Evolutionary conservation across 2,797 vertebrate species (phyloP), one percentile per base, ranked within the genome.

Genomic region (Rhadinocentrus ornatus): DNA sequence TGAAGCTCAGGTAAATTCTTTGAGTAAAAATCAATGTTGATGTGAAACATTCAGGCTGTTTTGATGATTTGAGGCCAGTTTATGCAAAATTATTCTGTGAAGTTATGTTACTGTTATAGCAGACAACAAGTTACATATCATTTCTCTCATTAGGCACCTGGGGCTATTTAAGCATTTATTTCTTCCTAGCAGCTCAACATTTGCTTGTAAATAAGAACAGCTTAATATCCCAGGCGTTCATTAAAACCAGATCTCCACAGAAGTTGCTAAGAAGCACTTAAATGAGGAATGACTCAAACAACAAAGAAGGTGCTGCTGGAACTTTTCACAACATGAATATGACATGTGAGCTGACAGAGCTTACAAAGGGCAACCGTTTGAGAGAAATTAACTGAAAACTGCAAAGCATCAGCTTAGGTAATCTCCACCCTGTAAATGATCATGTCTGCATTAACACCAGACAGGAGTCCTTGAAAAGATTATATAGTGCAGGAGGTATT

Each of bases 161-260:
- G 29, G 78, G 71, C 60, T 78, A 16, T 80, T 85, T 82, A 72
- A 62, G 16, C 10, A 37, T 58, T 75, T 62, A 65, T 64, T 75
- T 20, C 50, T 66, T 78, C 29, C 59, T 69, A 75, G 50, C 22
- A 70, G 31, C 52, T 75, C 12, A 53, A 61, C 50, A 66, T 86
- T 71, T 80, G 66, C 70, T 80, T 71, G 62, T 68, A 52, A 78
- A 58, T 80, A 62, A 15, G 35, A 39, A 31, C 41, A 32, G 65
- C 29, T 69, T 26, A 0, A 56, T 75, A 76, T 82, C 52, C 55
- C 69, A 64, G n/a, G 44, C 15, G 20, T 59, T 67, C 18, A 58
- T 35, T n/a, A 57, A 70, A 83, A 81, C 37, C 15, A 68, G 13
- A 86, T 26, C 50, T 66, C 11, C 16, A 37, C 10, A 48, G 27